Conservation (phyloP, 2,888 invertebrate genomes). For the Diploptera punctata region DNA sequence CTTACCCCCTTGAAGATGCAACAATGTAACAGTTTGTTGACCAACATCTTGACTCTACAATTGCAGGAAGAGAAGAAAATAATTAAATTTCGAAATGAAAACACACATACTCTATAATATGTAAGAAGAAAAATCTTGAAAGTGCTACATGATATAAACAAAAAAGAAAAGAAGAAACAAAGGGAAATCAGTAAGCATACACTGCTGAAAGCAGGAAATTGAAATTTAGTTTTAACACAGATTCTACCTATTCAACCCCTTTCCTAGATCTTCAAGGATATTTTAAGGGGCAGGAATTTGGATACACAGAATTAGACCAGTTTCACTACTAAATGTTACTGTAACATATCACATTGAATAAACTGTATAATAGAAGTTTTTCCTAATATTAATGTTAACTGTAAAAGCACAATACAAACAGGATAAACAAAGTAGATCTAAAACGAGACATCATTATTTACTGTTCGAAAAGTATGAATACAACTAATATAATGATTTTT, state of each 20-base stretch:
- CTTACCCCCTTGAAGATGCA: slow-evolving; percentile 96
- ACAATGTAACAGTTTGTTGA: slow-evolving; percentile 86
- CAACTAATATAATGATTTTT: no score
- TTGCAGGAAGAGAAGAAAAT: slow-evolving; percentile 47
- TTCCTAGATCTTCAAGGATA: slow-evolving; percentile 31
- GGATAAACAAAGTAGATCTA: no score
- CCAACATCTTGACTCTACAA: slow-evolving; percentile 91
- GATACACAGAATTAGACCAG: background rate
- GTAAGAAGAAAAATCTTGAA: slow-evolving; percentile 26
- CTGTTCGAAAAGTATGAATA: no score
- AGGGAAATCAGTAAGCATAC: slow-evolving; percentile 37
- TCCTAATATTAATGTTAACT: no score
- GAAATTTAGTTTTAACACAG: slow-evolving; percentile 35
- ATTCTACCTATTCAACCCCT: slow-evolving; percentile 37
- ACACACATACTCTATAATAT: slow-evolving; percentile 37
- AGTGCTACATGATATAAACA: slow-evolving; percentile 27
- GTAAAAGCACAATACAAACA: no score
- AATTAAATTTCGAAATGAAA: slow-evolving; percentile 33
- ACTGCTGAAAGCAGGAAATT: slow-evolving; percentile 44
- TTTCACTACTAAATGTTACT: background rate
- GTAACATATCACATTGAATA: no score
- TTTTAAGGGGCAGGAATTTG: background rate
- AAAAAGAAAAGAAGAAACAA: slow-evolving; percentile 37
- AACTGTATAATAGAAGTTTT: no score
- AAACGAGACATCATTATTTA: no score